Conservation (phyloP, 2,888 invertebrate species). For the Hemicrepidius hirtus region DNA sequence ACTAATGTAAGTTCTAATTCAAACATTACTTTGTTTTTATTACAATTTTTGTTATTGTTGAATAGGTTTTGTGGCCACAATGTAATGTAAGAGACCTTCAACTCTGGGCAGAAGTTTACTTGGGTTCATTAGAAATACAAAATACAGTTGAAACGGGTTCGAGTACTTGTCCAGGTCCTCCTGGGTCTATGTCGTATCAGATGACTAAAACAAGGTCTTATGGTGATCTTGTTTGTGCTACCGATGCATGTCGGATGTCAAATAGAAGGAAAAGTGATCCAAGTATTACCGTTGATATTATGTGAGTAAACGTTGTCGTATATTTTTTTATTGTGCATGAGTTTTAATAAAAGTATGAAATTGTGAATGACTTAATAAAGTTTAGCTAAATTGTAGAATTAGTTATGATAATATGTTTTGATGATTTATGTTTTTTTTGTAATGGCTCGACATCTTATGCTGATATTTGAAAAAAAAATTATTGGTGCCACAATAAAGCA, state of each 20-base stretch:
- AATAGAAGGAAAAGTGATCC: constrained; percentile 91
- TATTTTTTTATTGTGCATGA: constrained; percentile 13
- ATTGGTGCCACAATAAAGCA: no score
- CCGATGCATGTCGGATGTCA: constrained; percentile 73
- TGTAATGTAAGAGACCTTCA: constrained; percentile 88
- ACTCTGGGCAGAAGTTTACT: constrained; percentile 91
- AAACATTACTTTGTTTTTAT: no score
- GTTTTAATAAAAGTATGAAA: no score
- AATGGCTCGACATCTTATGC: no score
- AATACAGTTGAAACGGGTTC: constrained; percentile 65
- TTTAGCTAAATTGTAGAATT: no score
- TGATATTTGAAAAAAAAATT: no score
- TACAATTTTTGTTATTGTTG: neutral
- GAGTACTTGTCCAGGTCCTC: constrained; percentile 62
- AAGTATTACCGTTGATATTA: constrained; percentile 83
- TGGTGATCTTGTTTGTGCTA: constrained; percentile 85
- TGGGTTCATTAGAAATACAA: constrained; percentile 74
- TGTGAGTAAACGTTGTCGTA: constrained; percentile 76
- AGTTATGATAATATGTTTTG: no score
- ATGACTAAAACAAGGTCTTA: constrained; percentile 91
- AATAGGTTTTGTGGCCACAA: constrained; percentile 89
- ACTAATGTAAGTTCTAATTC: constrained; percentile 70
- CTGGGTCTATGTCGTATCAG: constrained; percentile 71
- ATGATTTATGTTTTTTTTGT: no score
- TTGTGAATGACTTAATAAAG: no score